Percentiles rank a stretch among this genome's conserved stretches.
phyloP scores from a whole-genome alignment of 1,140 invertebrate species.

The Drosophila teissieri region DNA sequence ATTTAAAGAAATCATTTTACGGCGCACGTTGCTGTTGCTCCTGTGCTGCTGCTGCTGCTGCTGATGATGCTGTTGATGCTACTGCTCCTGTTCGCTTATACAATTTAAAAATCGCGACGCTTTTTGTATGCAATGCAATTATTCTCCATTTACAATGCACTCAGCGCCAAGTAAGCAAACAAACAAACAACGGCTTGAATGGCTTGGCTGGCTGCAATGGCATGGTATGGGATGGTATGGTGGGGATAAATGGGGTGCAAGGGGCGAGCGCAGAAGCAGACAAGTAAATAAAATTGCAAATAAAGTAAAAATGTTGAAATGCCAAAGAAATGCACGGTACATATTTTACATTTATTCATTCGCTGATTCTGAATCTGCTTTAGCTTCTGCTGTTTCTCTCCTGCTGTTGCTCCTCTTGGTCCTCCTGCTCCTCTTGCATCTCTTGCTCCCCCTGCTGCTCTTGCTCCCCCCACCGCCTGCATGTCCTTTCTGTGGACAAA shows the following conservation, averaged over 20 bases:
- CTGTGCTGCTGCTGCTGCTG: conserved; percentile 5
- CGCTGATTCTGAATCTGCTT: conserved; percentile 54
- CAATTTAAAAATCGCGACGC: conserved; percentile 68
- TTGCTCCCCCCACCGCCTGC: background rate
- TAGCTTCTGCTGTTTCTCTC: conserved; percentile 14
- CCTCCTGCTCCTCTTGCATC: conserved; percentile 10
- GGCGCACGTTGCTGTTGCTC: conserved; percentile 15
- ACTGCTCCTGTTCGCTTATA: conserved; percentile 47
- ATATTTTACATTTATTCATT: conserved; percentile 83
- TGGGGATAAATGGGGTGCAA: background rate
- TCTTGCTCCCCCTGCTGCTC: conserved; percentile 26
- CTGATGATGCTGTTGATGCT: conserved; percentile 1
- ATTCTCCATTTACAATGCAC: conserved; percentile 82
- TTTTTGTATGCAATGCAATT: conserved; percentile 74
- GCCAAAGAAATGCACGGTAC: conserved; percentile 80
- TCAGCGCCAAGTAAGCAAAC: conserved; percentile 63
- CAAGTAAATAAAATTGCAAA: conserved; percentile 82
- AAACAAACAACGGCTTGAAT: conserved; percentile 59
- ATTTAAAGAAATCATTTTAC: conserved; percentile 63
- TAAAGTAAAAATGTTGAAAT: conserved; percentile 80
- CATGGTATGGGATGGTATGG: background rate
- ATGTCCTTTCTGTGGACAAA: conserved; percentile 43
- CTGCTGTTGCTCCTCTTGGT: conserved; percentile 10
- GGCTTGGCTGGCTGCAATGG: conserved; percentile 17
- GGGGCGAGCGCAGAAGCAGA: conserved; percentile 43